phyloP scores from a whole-genome alignment of 1,140 invertebrate species.

The Carcinoscorpius rotundicauda region DNA sequence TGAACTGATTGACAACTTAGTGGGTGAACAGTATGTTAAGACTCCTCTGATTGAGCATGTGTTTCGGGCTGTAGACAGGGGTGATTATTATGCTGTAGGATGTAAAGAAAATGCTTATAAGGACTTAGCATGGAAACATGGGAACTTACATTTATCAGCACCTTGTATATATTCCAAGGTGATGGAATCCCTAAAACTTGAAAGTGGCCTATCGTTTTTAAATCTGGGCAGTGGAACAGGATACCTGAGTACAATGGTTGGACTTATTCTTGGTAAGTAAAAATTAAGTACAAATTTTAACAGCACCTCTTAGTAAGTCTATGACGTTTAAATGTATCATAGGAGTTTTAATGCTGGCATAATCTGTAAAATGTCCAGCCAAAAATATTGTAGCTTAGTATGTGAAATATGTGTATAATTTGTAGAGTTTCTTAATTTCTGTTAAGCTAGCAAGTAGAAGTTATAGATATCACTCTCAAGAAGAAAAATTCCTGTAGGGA shows the following conservation, averaged over 20 bases:
- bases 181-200: constrained; percentile 63
- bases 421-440: too few relatives aligned
- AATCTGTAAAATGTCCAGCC: too few relatives aligned
- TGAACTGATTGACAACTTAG: constrained; percentile 70
- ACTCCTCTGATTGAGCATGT: constrained; percentile 54
- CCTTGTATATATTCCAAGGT: constrained; percentile 83
- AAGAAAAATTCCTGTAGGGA: too few relatives aligned
- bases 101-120: constrained; percentile 53
- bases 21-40: constrained; percentile 61
- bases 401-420: too few relatives aligned
- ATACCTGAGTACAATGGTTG: constrained; percentile 77
- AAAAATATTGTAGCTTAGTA: too few relatives aligned
- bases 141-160: constrained; percentile 68
- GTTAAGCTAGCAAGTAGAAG: too few relatives aligned
- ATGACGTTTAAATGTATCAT: too few relatives aligned
- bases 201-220: constrained; percentile 64
- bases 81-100: constrained; percentile 58
- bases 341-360: too few relatives aligned
- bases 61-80: constrained; percentile 72
- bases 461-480: too few relatives aligned
- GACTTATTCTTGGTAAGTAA: constrained; percentile 57
- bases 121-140: constrained; percentile 71
- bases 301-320: too few relatives aligned
- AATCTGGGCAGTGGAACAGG: constrained; percentile 84
- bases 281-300: neutral